phyloP scores from a whole-genome alignment of 2,113 vertebrate species.

The Vulpes lagopus region DNA sequence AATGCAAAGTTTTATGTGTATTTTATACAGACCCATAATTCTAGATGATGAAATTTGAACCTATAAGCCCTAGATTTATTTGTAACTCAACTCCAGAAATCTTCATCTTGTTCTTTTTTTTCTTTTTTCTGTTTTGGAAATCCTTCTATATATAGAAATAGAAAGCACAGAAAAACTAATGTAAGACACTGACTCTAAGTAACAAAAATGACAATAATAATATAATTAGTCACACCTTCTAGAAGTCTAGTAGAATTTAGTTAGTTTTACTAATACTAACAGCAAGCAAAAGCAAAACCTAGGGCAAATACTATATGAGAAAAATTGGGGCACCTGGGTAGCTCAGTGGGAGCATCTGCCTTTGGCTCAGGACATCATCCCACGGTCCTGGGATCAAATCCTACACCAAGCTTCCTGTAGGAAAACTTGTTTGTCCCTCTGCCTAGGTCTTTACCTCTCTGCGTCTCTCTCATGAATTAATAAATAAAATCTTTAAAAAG shows the following conservation, averaged over 20 bases:
- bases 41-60: background rate
- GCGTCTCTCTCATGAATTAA: too few relatives aligned
- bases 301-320: background rate
- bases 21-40: background rate
- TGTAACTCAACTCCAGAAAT: conserved; percentile 7
- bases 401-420: too few relatives aligned
- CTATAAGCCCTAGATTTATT: background rate
- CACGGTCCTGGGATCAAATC: too few relatives aligned
- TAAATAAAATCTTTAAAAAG: too few relatives aligned
- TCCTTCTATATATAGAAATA: background rate
- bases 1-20: background rate
- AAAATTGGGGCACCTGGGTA: too few relatives aligned
- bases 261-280: background rate
- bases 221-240: background rate
- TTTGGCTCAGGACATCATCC: too few relatives aligned
- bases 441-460: too few relatives aligned
- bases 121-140: background rate
- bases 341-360: too few relatives aligned
- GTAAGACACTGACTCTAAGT: background rate
- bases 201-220: background rate
- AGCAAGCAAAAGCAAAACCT: background rate
- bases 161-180: background rate
- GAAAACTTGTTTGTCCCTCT: too few relatives aligned
- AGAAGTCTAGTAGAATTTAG: background rate
- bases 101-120: background rate